Percentiles rank a stretch among this genome's conserved stretches.
Evolutionary conservation across 2,797 vertebrate genomes (phyloP).

Genomic region (Galago senegalensis): DNA sequence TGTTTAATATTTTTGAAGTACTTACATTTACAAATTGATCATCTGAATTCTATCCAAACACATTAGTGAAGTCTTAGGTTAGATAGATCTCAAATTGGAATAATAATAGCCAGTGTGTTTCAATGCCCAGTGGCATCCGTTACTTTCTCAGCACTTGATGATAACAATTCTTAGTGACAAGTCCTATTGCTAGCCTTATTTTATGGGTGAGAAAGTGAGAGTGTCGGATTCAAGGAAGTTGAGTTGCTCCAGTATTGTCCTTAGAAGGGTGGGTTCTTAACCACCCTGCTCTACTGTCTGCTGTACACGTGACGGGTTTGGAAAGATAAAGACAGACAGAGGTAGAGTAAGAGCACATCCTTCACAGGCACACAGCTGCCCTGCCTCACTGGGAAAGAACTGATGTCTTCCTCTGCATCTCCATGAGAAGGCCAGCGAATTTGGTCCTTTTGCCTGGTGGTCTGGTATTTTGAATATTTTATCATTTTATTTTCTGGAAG

Average conservation of each 20-base stretch:
- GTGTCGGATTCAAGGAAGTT: neutral
- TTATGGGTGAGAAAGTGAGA: neutral
- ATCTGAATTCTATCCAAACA: neutral
- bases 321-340: neutral
- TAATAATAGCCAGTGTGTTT: conserved; percentile 35
- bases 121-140: neutral
- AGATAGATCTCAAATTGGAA: conserved; percentile 31
- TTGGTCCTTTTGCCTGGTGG: neutral
- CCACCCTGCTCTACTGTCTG: neutral
- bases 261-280: neutral
- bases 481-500: neutral
- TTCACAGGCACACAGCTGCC: fast-evolving
- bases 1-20: conserved; percentile 40
- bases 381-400: neutral
- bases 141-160: neutral
- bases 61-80: neutral
- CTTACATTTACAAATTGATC: conserved; percentile 52
- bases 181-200: neutral
- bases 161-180: neutral
- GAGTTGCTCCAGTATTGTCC: neutral
- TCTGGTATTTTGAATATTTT: conserved; percentile 2
- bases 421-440: neutral
- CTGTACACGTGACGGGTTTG: neutral
- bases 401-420: neutral
- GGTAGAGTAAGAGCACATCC: neutral